Evolutionary conservation across 1,140 invertebrate genomes (phyloP), one percentile per base, ranked within the genome.

Genomic region (Trichoplusia ni): DNA sequence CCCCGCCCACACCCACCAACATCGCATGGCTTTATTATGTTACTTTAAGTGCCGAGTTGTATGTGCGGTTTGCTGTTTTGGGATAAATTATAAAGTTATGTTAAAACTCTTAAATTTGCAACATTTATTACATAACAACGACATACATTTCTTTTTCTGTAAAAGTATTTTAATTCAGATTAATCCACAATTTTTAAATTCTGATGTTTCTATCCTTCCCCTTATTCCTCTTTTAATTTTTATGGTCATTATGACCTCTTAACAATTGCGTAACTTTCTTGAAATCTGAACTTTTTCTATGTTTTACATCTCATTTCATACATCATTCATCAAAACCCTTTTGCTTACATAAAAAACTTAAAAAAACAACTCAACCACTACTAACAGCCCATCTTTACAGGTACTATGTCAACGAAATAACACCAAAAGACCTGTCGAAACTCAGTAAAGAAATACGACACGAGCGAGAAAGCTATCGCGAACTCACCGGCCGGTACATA

Each of bases 401-500:
- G 53, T 89, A 83, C 47, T 88, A 84, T 71, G 62, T 85, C 56
- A 85, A 84, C 56, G 88, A 89, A 40, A 87, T 88, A 33, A 88
- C 86, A 1, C 90, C 89, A 0, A 90, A 90, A 56, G 90, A 91
- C 42, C 54, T 91, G 0, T 88, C 90, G 0, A 91, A 90, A 71
- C 67, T 86, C 0, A 88, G 82, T 47, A 91, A 90, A 63, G 90
- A 91, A 16, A 85, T 91, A 2, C 79, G 90, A 0, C 86, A 90
- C 75, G 90, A 91, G 23, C 65, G 90, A 2, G 90, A 91, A 21
- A 90, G 84, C 19, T 91, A 91, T 35, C 77, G 89, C 2, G 90
- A 91, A 35, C 74, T 91, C 0, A 84, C 90, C n/a, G 90, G 90
- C 0, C 78, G 90, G 3, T 91, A 91, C 56, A 91, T 76, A 0